Percentiles rank a stretch among this genome's conserved stretches.
These are phyloP conservation scores for Synanthedon formicaeformis DNA, from an alignment of 2,888 invertebrate genomes.

Conservation along the genomic window DNA sequence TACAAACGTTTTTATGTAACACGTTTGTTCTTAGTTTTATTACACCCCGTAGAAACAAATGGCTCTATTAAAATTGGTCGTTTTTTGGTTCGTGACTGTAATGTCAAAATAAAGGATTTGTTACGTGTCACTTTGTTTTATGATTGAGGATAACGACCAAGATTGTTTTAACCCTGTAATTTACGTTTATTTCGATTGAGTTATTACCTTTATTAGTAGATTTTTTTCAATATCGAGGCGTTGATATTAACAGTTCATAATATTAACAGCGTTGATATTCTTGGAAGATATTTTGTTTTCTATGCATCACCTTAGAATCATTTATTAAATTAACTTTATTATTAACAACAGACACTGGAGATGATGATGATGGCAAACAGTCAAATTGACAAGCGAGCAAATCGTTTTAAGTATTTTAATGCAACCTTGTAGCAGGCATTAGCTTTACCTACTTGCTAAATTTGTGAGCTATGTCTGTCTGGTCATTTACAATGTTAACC, in stretches of 20 bases:
- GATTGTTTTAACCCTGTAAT: slow-evolving; percentile 12
- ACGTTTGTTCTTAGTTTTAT: no score
- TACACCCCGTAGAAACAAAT: neutral
- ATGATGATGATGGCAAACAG: no score
- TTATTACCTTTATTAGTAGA: slow-evolving; percentile 7
- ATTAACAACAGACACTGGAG: no score
- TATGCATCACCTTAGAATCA: neutral
- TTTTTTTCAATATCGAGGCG: neutral
- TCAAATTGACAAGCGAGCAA: no score
- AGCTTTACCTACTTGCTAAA: no score
- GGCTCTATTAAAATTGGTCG: slow-evolving; percentile 11
- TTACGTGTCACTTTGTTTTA: slow-evolving; percentile 31
- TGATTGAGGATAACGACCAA: slow-evolving; percentile 19
- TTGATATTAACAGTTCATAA: slow-evolving; percentile 3
- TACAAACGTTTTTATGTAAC: no score
- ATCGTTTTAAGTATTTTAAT: no score
- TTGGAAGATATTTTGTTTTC: slow-evolving; percentile 7
- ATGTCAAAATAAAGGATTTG: slow-evolving; percentile 20
- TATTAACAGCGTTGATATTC: no score
- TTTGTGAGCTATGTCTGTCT: no score
- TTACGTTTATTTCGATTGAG: slow-evolving; percentile 22
- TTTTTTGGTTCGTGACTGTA: slow-evolving; percentile 14
- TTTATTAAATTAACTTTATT: neutral
- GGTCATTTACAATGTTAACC: no score
- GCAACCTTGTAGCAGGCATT: no score